A percentile compares a stretch with the other conserved stretches of the same genome.
Evolutionary conservation across 2,797 vertebrate genomes (phyloP).

Genomic region (Enteromius mattozi): DNA sequence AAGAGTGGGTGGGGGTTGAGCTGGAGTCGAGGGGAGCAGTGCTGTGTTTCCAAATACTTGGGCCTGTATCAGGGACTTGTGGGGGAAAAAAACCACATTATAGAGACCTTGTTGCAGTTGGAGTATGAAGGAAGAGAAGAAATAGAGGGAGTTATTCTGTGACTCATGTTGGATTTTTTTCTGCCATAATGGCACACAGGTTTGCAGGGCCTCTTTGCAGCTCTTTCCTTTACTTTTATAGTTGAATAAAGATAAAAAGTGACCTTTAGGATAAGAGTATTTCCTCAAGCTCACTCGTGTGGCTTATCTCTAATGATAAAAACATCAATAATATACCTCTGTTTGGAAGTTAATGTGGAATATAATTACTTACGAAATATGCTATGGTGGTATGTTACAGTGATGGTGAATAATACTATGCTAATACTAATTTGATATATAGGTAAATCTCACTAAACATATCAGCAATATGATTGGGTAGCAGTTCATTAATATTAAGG

Average conservation of each 20-base stretch:
- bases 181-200: constrained; percentile 45
- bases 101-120: constrained; percentile 57
- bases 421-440: not conserved
- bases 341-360: not conserved
- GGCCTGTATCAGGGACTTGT: constrained; percentile 59
- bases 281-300: not conserved
- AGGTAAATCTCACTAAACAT: not conserved
- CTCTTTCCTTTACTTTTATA: not conserved
- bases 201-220: constrained; percentile 33
- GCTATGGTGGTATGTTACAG: not conserved
- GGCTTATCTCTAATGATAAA: not conserved
- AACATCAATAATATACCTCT: not conserved
- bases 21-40: constrained; percentile 52
- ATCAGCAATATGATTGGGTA: not conserved
- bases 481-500: not conserved
- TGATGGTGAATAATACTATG: not conserved
- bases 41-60: constrained; percentile 60
- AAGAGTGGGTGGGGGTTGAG: constrained; percentile 53
- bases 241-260: constrained; percentile 7
- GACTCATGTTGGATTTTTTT: constrained; percentile 56
- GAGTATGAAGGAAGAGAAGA: constrained; percentile 55
- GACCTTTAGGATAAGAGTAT: not conserved
- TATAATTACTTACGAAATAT: not conserved
- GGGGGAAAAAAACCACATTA: constrained; percentile 63
- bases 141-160: constrained; percentile 49